phyloP scores from a whole-genome alignment of 2,797 vertebrate species.

The Sardinella longiceps region DNA sequence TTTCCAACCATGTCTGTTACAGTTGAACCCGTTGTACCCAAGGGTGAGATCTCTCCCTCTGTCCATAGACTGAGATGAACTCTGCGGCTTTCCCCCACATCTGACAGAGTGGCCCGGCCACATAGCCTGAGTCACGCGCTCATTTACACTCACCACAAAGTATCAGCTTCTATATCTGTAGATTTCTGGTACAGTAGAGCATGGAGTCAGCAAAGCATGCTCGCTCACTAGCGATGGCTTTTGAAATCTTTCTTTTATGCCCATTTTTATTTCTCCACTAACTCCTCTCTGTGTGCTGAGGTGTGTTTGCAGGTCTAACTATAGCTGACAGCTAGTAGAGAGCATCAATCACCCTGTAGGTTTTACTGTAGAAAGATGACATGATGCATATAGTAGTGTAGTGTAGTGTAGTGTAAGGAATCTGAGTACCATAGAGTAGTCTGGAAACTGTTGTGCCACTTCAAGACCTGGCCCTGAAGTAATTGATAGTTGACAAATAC shows the following conservation, averaged over 20 bases:
- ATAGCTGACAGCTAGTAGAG: too few species aligned
- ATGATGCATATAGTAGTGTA: too few species aligned
- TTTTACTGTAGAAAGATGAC: too few species aligned
- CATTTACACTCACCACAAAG: neutral
- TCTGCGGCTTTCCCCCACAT: neutral
- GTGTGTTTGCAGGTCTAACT: too few species aligned
- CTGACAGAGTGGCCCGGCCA: neutral
- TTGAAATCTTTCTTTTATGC: neutral
- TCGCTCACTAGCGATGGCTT: neutral
- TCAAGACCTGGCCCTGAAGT: too few species aligned
- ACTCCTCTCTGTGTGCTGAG: neutral
- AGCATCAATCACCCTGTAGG: too few species aligned
- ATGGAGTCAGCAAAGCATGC: neutral
- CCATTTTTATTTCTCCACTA: neutral
- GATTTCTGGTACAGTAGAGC: neutral
- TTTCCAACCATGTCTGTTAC: constrained; percentile 39
- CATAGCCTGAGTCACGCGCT: neutral
- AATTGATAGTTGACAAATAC: too few species aligned
- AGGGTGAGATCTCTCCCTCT: neutral
- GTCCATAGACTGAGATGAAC: neutral
- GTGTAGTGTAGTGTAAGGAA: too few species aligned
- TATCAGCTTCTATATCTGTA: neutral
- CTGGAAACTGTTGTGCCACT: too few species aligned
- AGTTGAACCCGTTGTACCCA: constrained; percentile 26
- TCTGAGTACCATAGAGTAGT: too few species aligned